phyloP scores from a whole-genome alignment of 2,888 invertebrate species.

The Phortica magna region DNA sequence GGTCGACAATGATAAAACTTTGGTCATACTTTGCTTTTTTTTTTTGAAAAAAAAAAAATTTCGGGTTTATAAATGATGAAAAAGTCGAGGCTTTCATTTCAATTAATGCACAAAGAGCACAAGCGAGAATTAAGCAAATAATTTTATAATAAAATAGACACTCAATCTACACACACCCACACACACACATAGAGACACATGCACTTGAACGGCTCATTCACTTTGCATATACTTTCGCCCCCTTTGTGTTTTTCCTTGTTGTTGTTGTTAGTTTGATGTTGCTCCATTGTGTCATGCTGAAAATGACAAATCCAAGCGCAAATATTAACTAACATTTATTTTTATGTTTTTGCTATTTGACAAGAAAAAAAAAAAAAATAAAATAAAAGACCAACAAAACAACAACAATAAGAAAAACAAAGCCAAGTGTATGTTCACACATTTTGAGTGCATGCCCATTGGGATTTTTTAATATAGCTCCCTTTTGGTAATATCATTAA shows the following conservation, averaged over 20 bases:
- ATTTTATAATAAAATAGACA: background rate
- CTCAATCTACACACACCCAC: background rate
- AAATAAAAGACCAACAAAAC: too few species aligned
- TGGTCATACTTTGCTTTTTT: too few species aligned
- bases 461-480: constrained; percentile 23
- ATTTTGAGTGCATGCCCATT: constrained; percentile 22
- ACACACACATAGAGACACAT: too few species aligned
- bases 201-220: background rate
- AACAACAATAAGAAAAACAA: background rate
- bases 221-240: background rate
- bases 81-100: constrained; percentile 8
- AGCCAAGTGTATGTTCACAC: constrained; percentile 2
- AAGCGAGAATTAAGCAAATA: background rate
- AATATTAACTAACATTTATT: constrained; percentile 29
- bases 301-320: constrained; percentile 19
- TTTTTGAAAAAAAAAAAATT: too few species aligned
- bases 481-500: constrained; percentile 15
- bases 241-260: background rate
- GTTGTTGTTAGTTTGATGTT: background rate
- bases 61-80: too few species aligned
- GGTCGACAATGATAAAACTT: constrained; percentile 56
- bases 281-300: background rate
- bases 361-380: too few species aligned
- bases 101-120: constrained; percentile 23
- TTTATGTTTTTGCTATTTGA: constrained; percentile 2